Base-by-base conservation (phyloP, 2,113 vertebrate species). In the Morone chrysops region DNA sequence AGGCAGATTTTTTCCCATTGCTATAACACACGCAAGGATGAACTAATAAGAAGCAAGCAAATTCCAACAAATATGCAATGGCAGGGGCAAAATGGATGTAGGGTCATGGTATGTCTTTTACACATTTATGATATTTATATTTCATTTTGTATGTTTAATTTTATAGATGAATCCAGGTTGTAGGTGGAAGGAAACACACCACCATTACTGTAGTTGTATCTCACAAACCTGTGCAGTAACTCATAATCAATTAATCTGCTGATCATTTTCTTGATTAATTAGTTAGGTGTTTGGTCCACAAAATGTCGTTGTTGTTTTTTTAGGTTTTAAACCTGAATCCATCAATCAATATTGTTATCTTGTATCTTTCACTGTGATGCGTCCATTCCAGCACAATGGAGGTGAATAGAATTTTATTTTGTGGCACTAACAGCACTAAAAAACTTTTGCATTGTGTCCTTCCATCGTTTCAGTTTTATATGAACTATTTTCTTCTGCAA, bases 1-100 rank as follows among this genome's bases (percentile, higher is more conserved):
- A 62, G 80, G 82, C 79, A 75, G 47, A 80, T 78, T 83, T 81
- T 78, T 87, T 48, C 61, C 71, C 53, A 51, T 57, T 13, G 43
- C 70, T 74, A 1, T 43, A 76, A 75, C 48, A 53, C 84, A 81
- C 20, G 40, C 59, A 41, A 63, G 38, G 45, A 67, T 81, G 53
- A 62, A 70, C 45, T 71, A 63, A 57, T 36, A 8, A 41, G 22
- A 80, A 38, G 13, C n/a, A 61, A 70, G 65, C 22, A 72, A 70
- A 70, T n/a, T 50, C 18, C 41, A 79, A 43, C 8, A 41, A 14
- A 54, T 61, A 50, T 56, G 25, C n/a, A n/a, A 31, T 7, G 18
- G 48, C 66, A 36, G 4, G 12, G 13, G 5, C 13, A 41, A 59
- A 11, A 2, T 22, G 45, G 70, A 22, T 16, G 8, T 8, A 13